Evolutionary conservation across 2,888 invertebrate genomes (phyloP).

Genomic region (Danaus chrysippus): DNA sequence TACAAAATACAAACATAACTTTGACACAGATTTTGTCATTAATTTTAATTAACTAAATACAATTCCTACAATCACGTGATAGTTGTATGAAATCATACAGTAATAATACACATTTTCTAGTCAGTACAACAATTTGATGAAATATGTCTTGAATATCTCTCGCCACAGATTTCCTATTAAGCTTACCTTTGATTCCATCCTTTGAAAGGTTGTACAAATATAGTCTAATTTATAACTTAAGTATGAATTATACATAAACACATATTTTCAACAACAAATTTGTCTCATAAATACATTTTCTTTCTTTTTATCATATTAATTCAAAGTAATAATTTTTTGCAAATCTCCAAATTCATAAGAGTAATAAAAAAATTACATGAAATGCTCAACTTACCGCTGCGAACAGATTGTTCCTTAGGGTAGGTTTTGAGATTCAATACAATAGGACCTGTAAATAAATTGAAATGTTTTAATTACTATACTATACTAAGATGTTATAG

Average conservation of each 20-base stretch:
- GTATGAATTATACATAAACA: not conserved
- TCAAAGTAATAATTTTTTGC: no score
- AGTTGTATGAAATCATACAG: no score
- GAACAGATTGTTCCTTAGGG: slow-evolving; percentile 86
- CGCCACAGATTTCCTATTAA: not conserved
- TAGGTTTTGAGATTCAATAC: slow-evolving; percentile 86
- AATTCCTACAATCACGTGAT: no score
- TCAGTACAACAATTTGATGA: no score
- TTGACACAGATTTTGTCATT: no score
- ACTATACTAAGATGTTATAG: not conserved
- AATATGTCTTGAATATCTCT: not conserved
- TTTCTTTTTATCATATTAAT: no score
- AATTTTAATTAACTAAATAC: no score
- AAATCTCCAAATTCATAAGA: slow-evolving; percentile 27
- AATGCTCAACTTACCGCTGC: slow-evolving; percentile 86
- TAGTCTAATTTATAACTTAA: slow-evolving; percentile 16
- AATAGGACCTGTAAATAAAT: slow-evolving; percentile 49
- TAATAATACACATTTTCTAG: no score
- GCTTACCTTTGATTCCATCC: slow-evolving; percentile 28
- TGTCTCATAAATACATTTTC: no score
- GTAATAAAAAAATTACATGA: slow-evolving; percentile 24
- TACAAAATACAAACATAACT: no score
- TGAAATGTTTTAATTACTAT: not conserved
- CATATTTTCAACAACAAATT: no score
- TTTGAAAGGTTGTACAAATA: slow-evolving; percentile 25